Evolutionary conservation across 2,113 vertebrate species (phyloP), one percentile per base, ranked within the genome.

Genomic region (Steatornis caripensis): DNA sequence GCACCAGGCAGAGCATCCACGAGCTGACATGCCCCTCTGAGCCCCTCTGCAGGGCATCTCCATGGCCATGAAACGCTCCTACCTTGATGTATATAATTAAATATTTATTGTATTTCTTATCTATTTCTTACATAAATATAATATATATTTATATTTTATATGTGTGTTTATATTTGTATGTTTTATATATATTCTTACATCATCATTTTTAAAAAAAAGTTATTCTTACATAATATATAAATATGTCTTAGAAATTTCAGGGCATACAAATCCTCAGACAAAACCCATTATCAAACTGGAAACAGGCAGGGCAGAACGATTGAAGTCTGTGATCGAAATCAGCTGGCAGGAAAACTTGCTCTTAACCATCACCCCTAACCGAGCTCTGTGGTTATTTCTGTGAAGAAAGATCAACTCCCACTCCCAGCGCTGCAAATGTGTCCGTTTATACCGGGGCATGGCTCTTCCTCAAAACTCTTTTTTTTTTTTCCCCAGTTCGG

Each of bases 281-380:
- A 92, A 94, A 27, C 5, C n/a, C 36, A 12, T 54, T 58, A 24
- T 49, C 49, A 43, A 64, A 41, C 32, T 81, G 70, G 49, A 53
- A 79, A 54, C 0, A 0, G 46, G 21, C 27, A 74, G 46, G 14
- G 60, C 65, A 75, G 53, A 53, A 36, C 0, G 1, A 34, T 45
- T 75, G 12, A 81, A 78, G 43, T 3, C n/a, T 2, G 2, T 9
- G 48, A 30, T 30, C 0, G 0, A 74, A 81, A 81, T 57, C 54
- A 84, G 36, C 64, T 48, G 51, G 51, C 23, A 74, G 65, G 43
- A 85, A 85, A 91, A 58, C 19, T 75, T 75, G 6, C 29, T 43
- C 17, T 64, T 60, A 75, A 49, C 39, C 66, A 68, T n/a, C 78
- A 15, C 32, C 6, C 26, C 17, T 62, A 64, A 36, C 8, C 0